Evolutionary conservation across 2,888 invertebrate genomes (phyloP).

Genomic region (Cataglyphis rosenhaueri): DNA sequence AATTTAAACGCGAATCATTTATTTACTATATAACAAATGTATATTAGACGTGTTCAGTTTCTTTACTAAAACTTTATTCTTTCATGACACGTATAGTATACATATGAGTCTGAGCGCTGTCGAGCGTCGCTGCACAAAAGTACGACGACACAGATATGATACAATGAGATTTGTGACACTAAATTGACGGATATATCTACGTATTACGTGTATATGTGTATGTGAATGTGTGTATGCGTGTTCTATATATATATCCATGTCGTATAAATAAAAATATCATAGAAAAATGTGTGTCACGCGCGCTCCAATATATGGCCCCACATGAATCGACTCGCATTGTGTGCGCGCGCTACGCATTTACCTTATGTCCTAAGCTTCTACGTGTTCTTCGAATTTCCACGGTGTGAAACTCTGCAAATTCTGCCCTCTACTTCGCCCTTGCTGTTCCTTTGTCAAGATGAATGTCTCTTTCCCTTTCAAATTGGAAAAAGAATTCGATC

Average conservation of each 20-base stretch:
- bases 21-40: background rate
- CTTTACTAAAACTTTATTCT: constrained; percentile 64
- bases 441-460: background rate
- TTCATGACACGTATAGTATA: constrained; percentile 56
- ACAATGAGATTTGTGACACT: constrained; percentile 68
- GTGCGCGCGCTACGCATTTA: background rate
- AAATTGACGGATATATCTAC: constrained; percentile 27
- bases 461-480: background rate
- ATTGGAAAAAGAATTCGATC: background rate
- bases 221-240: background rate
- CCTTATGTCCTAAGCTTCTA: constrained; percentile 21
- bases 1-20: background rate
- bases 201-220: background rate
- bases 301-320: constrained; percentile 2
- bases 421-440: background rate
- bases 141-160: constrained; percentile 59
- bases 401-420: constrained; percentile 9
- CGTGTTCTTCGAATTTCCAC: constrained; percentile 39
- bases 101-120: constrained; percentile 52
- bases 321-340: constrained; percentile 2
- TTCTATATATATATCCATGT: constrained; percentile 3
- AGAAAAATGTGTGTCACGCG: constrained; percentile 40
- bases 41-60: background rate
- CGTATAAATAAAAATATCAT: constrained; percentile 42
- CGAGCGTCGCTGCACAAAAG: constrained; percentile 53